A percentile compares a stretch with the other conserved stretches of the same genome.
Evolutionary conservation across 30 jellyfish, hydroid and myxozoan genomes (phyloP).

Genomic region (Turritopsis rubra): DNA sequence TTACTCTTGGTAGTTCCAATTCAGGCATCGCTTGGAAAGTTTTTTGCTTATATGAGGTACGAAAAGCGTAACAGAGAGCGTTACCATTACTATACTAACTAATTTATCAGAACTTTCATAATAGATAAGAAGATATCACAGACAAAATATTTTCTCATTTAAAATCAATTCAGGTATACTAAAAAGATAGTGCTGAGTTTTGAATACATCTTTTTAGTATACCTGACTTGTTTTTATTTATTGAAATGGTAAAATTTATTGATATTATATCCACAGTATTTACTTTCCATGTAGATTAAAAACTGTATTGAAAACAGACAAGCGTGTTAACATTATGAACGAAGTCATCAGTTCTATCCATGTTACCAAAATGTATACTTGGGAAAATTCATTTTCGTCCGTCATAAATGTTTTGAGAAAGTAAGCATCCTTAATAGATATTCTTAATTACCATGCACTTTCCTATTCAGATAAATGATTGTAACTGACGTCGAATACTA

Average conservation of each 20-base stretch:
- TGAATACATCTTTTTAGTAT: no score
- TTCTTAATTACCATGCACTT: no score
- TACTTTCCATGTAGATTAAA: slow-evolving; percentile 23
- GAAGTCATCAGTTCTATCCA: slow-evolving; percentile 75
- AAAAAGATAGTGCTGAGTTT: no score
- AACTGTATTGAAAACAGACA: slow-evolving; percentile 56
- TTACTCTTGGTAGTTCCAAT: slow-evolving; percentile 53
- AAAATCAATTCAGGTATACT: no score
- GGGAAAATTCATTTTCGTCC: slow-evolving; percentile 75
- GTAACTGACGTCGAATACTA: no score
- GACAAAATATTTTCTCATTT: no score
- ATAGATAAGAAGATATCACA: not conserved
- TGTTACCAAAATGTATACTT: slow-evolving; percentile 67
- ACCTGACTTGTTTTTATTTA: no score
- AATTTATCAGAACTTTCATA: no score
- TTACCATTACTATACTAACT: no score
- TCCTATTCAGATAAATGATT: no score
- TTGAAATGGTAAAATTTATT: no score
- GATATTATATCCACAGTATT: no score
- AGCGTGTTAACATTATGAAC: slow-evolving; percentile 73
- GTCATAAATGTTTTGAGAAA: slow-evolving; percentile 38
- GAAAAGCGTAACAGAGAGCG: not conserved
- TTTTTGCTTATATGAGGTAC: slow-evolving; percentile 67
- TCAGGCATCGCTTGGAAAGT: slow-evolving; percentile 57
- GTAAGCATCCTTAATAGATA: slow-evolving; percentile 27